These are phyloP conservation scores for Cheilosia soror DNA, from an alignment of 2,888 invertebrate genomes.

Conservation along the genomic window DNA sequence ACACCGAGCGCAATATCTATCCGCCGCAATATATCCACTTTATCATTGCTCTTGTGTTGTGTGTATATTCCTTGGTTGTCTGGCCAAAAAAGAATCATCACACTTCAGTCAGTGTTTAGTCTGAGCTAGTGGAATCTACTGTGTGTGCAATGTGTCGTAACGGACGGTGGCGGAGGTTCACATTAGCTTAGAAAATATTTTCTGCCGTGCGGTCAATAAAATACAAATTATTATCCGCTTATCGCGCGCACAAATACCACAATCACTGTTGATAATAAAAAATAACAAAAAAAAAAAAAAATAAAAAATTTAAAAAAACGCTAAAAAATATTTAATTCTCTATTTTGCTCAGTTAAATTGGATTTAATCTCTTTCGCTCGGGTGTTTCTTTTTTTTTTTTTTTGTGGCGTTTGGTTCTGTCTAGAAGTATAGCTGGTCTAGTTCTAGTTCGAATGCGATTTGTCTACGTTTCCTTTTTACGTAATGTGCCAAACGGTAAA, in stretches of 20 bases:
- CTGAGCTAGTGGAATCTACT: constrained; percentile 49
- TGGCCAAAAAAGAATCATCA: constrained; percentile 70
- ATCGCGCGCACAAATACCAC: constrained; percentile 50
- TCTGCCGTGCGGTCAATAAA: constrained; percentile 21
- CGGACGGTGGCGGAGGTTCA: constrained; percentile 59
- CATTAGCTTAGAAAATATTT: constrained; percentile 44
- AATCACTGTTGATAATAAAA: constrained; percentile 50
- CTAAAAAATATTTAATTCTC: constrained; percentile 12
- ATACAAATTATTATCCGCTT: constrained; percentile 38
- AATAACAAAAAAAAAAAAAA: background rate
- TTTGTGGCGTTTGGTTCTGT: constrained; percentile 5
- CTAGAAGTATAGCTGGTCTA: constrained; percentile 61
- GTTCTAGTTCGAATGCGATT: constrained; percentile 46
- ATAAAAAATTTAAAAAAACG: constrained; percentile 26
- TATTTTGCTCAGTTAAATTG: constrained; percentile 50
- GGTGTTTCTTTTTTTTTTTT: background rate
- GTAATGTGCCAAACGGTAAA: constrained; percentile 41
- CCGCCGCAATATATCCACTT: constrained; percentile 53
- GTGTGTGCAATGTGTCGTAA: constrained; percentile 61
- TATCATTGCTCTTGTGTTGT: constrained; percentile 33
- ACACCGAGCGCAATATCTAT: constrained; percentile 53
- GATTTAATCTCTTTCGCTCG: constrained; percentile 32
- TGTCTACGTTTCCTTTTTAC: constrained; percentile 40
- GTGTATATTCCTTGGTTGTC: constrained; percentile 67
- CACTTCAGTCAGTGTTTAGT: constrained; percentile 56